Base-by-base conservation (phyloP, 2,113 vertebrate species). In the Malurus cyaneus region DNA sequence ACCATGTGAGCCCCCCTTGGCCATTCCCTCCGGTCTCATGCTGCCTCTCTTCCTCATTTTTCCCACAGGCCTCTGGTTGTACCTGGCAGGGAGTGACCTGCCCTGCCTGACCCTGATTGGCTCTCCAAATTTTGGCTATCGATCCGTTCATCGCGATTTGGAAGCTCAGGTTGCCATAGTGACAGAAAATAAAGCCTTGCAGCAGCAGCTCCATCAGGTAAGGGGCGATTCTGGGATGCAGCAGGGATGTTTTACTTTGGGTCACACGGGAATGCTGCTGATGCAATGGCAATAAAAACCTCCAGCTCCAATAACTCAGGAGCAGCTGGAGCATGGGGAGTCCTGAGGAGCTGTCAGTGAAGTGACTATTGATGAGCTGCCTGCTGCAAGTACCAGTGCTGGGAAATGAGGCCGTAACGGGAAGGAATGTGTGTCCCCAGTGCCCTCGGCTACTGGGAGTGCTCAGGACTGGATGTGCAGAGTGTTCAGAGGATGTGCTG, bases 71-170 rank as follows among this genome's bases (percentile, higher is more conserved):
- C 98, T 99, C 93, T 99, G 99, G 99, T 98, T 99, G 93, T 99
- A 99, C 98, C 98, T 99, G 94, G 97, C 98, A 42, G 99, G 98
- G 84, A 99, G 98, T 44, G 96, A 97, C 32, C 98, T 98, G 91
- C 99, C 99, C 72, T 99, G 99, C 93, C 99, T 99, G 78, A 99
- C 99, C 72, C 97, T 99, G 80, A 99, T 99, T 80, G 99, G 99
- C 96, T 99, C 99, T 69, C 99, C 99, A 57, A 99, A 99, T 97
- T 99, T 99, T 8, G 99, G 99, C 12, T 99, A 99, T 97, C 98
- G 99, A 81, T 99, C 99, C 0, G 99, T 99, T 90, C 99, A 99
- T 96, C 98, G 99, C 25, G 99, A 99, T 97, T 97, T 99, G 96
- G 99, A 99, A 97, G 99, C 99, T 79, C 99, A 99, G 96, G 98